phyloP scores from a whole-genome alignment of 2,113 vertebrate species.

The Entelurus aequoreus region DNA sequence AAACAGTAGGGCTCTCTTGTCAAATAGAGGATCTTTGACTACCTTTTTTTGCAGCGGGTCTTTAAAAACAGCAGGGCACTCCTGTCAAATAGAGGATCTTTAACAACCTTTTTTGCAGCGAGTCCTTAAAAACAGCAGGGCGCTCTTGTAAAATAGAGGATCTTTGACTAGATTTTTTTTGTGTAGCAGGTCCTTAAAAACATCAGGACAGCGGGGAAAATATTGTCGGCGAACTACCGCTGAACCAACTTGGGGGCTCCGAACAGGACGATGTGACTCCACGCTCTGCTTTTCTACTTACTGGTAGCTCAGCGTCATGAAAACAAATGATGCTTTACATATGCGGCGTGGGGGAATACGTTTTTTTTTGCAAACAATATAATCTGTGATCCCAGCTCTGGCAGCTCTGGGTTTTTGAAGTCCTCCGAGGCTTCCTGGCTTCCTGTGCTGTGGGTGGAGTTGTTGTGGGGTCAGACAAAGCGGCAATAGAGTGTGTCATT shows the following conservation, averaged over 20 bases:
- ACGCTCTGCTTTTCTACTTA: conserved; percentile 43
- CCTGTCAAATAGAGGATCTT: no score
- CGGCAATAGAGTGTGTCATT: conserved; percentile 26
- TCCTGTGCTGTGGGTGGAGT: conserved; percentile 47
- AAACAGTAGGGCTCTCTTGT: no score
- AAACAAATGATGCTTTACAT: conserved; percentile 43
- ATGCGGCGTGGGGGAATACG: conserved; percentile 6
- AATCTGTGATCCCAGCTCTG: neutral
- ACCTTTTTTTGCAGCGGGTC: no score
- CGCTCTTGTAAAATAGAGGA: no score
- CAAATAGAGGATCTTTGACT: no score
- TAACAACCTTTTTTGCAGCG: no score
- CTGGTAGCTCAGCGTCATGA: conserved; percentile 37
- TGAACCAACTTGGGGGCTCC: conserved; percentile 29
- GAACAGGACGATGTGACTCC: conserved; percentile 27
- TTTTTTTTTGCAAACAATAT: conserved; percentile 5
- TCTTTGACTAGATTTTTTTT: no score
- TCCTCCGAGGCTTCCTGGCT: conserved; percentile 21
- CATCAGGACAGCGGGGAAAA: conserved; percentile 29
- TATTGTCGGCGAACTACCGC: conserved; percentile 28
- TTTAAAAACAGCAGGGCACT: neutral
- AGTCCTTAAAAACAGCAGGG: no score
- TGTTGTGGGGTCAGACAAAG: conserved; percentile 35
- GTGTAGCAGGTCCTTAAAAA: no score
- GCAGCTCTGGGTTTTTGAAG: conserved; percentile 7